These are phyloP conservation scores for Sphyrna mokarran DNA, from an alignment of 2,113 vertebrate genomes.

Conservation along the genomic window DNA sequence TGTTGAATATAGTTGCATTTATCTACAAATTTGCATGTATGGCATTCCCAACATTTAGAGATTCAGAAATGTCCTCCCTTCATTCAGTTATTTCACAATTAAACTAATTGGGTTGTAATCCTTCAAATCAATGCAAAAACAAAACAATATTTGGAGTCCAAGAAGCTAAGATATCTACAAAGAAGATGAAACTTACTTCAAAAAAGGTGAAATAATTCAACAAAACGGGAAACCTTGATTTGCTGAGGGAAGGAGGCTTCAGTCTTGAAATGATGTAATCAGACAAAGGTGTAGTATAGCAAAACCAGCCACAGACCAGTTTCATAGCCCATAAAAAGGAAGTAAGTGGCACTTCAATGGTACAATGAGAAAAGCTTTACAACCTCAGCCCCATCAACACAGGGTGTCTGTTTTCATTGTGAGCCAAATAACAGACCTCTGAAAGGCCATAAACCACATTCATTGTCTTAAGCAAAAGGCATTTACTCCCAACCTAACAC, in stretches of 20 bases:
- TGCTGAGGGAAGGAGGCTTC: not conserved
- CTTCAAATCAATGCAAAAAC: not conserved
- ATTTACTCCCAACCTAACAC: slow-evolving; percentile 37
- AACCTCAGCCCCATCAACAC: slow-evolving; percentile 34
- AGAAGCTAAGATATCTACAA: not conserved
- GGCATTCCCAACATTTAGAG: not conserved
- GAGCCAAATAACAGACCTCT: slow-evolving; percentile 37
- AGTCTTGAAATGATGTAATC: slow-evolving; percentile 33
- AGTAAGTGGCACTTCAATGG: slow-evolving; percentile 38
- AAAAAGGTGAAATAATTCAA: not conserved
- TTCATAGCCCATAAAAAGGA: slow-evolving; percentile 34
- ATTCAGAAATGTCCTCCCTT: not conserved
- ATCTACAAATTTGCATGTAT: not conserved
- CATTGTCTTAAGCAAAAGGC: slow-evolving; percentile 37
- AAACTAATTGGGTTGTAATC: not conserved
- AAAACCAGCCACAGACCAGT: slow-evolving; percentile 37
- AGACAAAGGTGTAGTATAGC: slow-evolving; percentile 36
- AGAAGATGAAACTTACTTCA: slow-evolving; percentile 2
- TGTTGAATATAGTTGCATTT: not conserved
- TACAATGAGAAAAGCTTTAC: slow-evolving; percentile 37
- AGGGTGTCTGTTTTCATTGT: slow-evolving; percentile 38
- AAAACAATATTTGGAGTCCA: not conserved
- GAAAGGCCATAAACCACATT: slow-evolving; percentile 36
- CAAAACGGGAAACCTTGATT: slow-evolving; percentile 13
- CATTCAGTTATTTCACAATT: not conserved